phyloP scores from a whole-genome alignment of 1,140 invertebrate species.

The Protaetia brevitarsis region DNA sequence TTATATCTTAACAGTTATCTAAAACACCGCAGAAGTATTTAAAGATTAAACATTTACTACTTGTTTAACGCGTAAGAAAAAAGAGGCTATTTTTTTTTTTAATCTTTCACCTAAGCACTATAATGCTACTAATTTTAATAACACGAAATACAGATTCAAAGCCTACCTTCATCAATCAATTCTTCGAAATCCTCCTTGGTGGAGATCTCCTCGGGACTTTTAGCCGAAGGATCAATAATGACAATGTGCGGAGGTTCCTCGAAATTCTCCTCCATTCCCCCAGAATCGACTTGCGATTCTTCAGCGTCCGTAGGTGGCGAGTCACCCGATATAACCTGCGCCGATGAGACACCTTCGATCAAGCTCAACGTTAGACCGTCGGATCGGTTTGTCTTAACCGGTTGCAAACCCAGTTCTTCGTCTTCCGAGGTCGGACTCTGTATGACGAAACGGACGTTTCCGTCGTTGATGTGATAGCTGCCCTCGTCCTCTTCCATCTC shows the following conservation, averaged over 20 bases:
- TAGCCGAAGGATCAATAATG: constrained; percentile 57
- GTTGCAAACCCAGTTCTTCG: constrained; percentile 41
- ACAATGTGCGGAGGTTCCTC: constrained; percentile 61
- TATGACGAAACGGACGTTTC: constrained; percentile 42
- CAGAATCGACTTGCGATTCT: constrained; percentile 49
- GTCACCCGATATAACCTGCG: constrained; percentile 49
- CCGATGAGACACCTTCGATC: constrained; percentile 41
- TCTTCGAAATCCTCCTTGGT: constrained; percentile 63
- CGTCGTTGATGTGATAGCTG: constrained; percentile 37
- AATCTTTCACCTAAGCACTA: no score
- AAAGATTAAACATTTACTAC: no score
- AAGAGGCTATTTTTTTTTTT: no score
- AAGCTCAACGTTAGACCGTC: constrained; percentile 33
- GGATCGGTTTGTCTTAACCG: neutral
- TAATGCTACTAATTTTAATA: no score
- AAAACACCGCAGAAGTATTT: no score
- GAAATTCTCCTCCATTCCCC: constrained; percentile 39
- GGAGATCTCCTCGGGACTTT: constrained; percentile 60
- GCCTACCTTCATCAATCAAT: constrained; percentile 56
- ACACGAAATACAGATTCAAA: no score
- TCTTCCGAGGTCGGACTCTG: constrained; percentile 47
- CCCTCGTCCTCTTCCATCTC: constrained; percentile 50
- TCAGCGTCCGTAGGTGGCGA: constrained; percentile 55
- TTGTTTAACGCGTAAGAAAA: no score
- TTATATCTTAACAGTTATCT: no score